Conservation (phyloP, 1,140 invertebrate species). For the Steinernema khuongi region DNA sequence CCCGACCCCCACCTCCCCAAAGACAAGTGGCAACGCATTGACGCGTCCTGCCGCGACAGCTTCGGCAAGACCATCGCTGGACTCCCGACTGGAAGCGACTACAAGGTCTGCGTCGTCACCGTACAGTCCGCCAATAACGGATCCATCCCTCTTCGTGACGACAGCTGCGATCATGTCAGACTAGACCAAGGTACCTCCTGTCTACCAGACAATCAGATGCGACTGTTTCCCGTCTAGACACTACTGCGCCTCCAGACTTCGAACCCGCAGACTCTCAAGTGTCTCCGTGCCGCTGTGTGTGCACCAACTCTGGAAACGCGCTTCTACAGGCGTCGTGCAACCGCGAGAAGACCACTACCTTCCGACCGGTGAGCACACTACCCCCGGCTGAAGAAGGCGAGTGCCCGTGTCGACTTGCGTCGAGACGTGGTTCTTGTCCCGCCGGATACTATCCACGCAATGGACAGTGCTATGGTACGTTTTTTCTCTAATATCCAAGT, state of each 20-base stretch:
- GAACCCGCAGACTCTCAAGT: conserved; percentile 19
- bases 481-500: too few relatives aligned
- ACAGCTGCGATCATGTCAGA: conserved; percentile 43
- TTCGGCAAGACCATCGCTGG: conserved; percentile 39
- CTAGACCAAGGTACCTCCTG: conserved; percentile 35
- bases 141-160: conserved; percentile 34
- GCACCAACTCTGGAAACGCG: conserved; percentile 23
- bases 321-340: conserved; percentile 24
- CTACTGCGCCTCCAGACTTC: conserved; percentile 25
- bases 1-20: conserved; percentile 42
- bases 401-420: conserved; percentile 39
- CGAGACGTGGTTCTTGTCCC: conserved; percentile 42
- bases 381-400: conserved; percentile 40
- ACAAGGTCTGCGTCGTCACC: conserved; percentile 47
- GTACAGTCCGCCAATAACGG: conserved; percentile 25
- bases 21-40: conserved; percentile 40
- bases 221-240: conserved; percentile 11
- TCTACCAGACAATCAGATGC: not conserved
- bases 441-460: conserved; percentile 37
- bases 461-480: conserved; percentile 32
- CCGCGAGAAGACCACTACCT: conserved; percentile 19
- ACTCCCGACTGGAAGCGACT: conserved; percentile 45
- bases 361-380: conserved; percentile 35
- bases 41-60: conserved; percentile 45
- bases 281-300: conserved; percentile 20